Percentiles rank a stretch among this genome's conserved stretches.
These are phyloP conservation scores for Piaya cayana DNA, from an alignment of 2,113 vertebrate species.

Conservation along the genomic window DNA sequence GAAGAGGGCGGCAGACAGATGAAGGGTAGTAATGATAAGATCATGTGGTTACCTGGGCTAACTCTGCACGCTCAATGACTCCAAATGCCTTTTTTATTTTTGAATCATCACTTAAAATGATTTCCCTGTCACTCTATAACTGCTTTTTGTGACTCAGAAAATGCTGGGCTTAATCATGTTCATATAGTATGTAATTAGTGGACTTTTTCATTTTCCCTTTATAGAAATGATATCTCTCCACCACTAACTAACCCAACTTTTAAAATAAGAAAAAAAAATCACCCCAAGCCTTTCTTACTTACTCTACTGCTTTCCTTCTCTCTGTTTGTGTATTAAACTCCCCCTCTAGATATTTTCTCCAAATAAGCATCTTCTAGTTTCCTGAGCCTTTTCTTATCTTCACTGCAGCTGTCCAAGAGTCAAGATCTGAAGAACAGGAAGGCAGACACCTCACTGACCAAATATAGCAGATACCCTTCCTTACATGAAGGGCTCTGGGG, in stretches of 20 bases:
- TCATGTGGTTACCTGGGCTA: slow-evolving; percentile 70
- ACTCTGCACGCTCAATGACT: slow-evolving; percentile 67
- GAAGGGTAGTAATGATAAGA: slow-evolving; percentile 71
- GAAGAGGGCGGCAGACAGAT: slow-evolving; percentile 73
- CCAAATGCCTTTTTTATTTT: slow-evolving; percentile 64
- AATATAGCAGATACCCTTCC: slow-evolving; percentile 20
- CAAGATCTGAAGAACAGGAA: slow-evolving; percentile 52
- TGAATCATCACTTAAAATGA: slow-evolving; percentile 67
- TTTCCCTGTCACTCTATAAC: slow-evolving; percentile 54
- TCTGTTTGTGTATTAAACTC: slow-evolving; percentile 54
- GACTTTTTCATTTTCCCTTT: slow-evolving; percentile 45
- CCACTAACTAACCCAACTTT: slow-evolving; percentile 9
- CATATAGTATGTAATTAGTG: slow-evolving; percentile 23
- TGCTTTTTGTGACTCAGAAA: slow-evolving; percentile 67
- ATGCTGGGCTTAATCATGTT: slow-evolving; percentile 44
- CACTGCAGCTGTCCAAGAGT: slow-evolving; percentile 40
- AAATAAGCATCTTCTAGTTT: slow-evolving; percentile 44
- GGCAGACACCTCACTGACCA: neutral
- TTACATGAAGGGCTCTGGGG: neutral
- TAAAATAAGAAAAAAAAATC: slow-evolving; percentile 18
- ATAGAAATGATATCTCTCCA: slow-evolving; percentile 2
- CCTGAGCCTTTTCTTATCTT: slow-evolving; percentile 61
- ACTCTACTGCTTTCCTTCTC: slow-evolving; percentile 10
- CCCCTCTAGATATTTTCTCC: slow-evolving; percentile 33
- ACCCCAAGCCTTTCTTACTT: slow-evolving; percentile 56